A percentile compares a stretch with the other conserved stretches of the same genome.
Conservation (phyloP, 2,797 vertebrate genomes). For the Argyrosomus regius region DNA sequence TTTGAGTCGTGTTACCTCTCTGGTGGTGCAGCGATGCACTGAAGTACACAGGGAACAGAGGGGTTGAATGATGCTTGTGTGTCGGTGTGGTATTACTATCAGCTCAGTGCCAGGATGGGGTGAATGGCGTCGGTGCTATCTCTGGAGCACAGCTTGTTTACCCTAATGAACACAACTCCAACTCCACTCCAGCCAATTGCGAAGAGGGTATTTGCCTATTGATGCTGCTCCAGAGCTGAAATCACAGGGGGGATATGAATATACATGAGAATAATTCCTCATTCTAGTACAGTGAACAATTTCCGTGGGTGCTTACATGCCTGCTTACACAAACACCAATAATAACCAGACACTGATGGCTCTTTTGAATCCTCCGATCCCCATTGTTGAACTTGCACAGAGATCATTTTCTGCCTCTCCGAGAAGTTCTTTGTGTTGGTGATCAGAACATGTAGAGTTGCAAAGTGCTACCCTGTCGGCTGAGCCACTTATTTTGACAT, state of each 20-base stretch:
- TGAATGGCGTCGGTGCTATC: constrained; percentile 77
- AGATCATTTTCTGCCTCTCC: constrained; percentile 38
- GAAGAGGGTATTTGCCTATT: constrained; percentile 64
- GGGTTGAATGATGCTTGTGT: constrained; percentile 62
- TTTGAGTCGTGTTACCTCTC: constrained; percentile 47
- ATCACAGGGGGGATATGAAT: constrained; percentile 48
- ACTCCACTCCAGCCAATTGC: constrained; percentile 64
- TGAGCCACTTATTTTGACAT: constrained; percentile 53
- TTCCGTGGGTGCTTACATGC: constrained; percentile 37
- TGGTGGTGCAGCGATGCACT: constrained; percentile 55
- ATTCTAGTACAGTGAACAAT: constrained; percentile 36
- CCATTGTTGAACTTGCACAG: constrained; percentile 36
- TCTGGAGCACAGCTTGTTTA: constrained; percentile 81
- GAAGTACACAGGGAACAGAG: constrained; percentile 51
- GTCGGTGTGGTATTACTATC: constrained; percentile 66
- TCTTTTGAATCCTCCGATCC: constrained; percentile 46
- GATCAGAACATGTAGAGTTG: constrained; percentile 11
- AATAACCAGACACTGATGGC: constrained; percentile 27
- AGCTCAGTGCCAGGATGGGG: constrained; percentile 68
- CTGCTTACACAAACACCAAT: constrained; percentile 42
- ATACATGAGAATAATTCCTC: constrained; percentile 63
- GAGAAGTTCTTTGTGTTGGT: constrained; percentile 32
- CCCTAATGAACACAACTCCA: constrained; percentile 75
- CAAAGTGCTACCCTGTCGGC: constrained; percentile 25
- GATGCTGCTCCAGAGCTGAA: constrained; percentile 56